Base-by-base conservation (phyloP, 2,113 vertebrate species). In the Lagenorhynchus albirostris region DNA sequence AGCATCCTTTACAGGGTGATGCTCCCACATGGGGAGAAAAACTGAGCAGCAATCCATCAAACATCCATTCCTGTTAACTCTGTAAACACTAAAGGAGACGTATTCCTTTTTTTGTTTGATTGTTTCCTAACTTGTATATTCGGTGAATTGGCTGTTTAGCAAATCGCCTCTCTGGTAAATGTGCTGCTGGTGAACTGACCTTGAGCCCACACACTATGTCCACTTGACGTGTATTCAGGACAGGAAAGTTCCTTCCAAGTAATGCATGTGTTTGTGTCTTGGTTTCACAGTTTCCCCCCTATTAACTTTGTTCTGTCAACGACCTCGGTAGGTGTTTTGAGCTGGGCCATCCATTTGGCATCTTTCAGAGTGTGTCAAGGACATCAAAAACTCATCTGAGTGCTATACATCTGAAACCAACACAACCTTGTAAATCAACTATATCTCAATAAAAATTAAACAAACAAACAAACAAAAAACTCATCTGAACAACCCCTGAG, bases 141-240 rank as follows among this genome's bases (percentile, higher is more conserved):
- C 11, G 7, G 82, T 29, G 67, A 47, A 6, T 11, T 0, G 2
- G 21, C 44, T 18, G 2, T 12, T 58, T 8, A 26, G 53, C 76
- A 29, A 21, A 38, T 6, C 0, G 5, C 6, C n/a, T 18, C 12
- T 18, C 5, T 1, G 36, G 63, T 15, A 26, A 25, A 31, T 14
- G 6, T 25, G 31, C 70, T 36, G 5, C 41, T 1, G 21, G 36
- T 0, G 55, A 23, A 0, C 12, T 0, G 23, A 10, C 17, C 71
- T 13, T 13, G 31, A 14, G 13, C 5, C 2, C 50, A 2, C n/a
- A 2, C 0, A 0, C 0, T 0, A 9, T 13, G 50, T 55, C 13
- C n/a, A 6, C 3, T 38, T 26, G 55, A 14, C 0, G 12, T 2
- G 1, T 0, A 7, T 1, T 15, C 29, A 2, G 73, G 55, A 4